A percentile compares a stretch with the other conserved stretches of the same genome.
Evolutionary conservation across 2,113 vertebrate genomes (phyloP).

Genomic region (Brevimyrus niger): DNA sequence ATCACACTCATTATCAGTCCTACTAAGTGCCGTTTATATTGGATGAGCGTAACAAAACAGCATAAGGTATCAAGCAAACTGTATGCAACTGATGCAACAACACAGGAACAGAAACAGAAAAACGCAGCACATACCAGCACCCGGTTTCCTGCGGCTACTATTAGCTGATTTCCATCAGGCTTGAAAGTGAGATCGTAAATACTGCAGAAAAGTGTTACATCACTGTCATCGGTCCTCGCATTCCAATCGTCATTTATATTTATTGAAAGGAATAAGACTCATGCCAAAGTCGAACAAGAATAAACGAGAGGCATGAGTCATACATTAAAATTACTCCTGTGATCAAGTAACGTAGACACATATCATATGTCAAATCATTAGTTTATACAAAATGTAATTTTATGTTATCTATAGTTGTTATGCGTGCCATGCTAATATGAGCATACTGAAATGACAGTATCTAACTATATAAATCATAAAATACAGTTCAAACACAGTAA

Average conservation of each 20-base stretch:
- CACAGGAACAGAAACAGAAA: background rate
- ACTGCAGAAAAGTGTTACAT: slow-evolving; percentile 46
- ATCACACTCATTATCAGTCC: background rate
- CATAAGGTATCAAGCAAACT: background rate
- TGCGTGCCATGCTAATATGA: background rate
- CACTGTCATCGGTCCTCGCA: background rate
- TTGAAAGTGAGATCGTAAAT: slow-evolving; percentile 95
- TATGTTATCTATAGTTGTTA: background rate
- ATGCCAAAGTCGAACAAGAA: background rate
- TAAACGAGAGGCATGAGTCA: background rate
- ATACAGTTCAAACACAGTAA: background rate
- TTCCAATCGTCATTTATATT: background rate
- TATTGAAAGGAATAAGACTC: background rate
- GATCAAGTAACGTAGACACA: background rate
- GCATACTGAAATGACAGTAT: background rate
- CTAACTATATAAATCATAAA: background rate
- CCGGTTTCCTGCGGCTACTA: slow-evolving; percentile 86
- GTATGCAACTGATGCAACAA: background rate
- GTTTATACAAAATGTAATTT: background rate
- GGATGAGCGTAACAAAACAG: background rate
- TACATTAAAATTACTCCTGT: background rate
- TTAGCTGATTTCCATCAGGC: slow-evolving; percentile 91
- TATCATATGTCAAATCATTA: background rate
- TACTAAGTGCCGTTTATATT: background rate
- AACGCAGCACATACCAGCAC: slow-evolving; percentile 71